Evolutionary conservation across 1,140 invertebrate genomes (phyloP).

Genomic region (Drosophila dunni): DNA sequence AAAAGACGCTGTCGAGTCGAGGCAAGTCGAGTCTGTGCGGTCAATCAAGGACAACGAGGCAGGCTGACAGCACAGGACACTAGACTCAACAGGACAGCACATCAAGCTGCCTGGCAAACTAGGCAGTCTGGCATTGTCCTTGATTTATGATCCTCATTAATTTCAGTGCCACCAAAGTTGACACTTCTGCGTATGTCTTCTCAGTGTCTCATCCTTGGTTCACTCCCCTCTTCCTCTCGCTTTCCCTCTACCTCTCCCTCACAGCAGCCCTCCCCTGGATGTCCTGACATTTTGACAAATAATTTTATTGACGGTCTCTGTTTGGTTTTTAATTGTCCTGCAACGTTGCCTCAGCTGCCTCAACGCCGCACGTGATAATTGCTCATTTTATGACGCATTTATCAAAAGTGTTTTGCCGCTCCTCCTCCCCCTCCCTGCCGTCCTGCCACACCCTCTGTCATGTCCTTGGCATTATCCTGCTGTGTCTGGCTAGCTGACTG

Average conservation of each 20-base stretch:
- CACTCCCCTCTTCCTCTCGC: slow-evolving; percentile 7
- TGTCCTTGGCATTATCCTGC: slow-evolving; percentile 23
- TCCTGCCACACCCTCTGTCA: neutral
- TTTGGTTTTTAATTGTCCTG: slow-evolving; percentile 60
- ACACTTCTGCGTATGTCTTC: slow-evolving; percentile 37
- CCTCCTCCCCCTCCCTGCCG: slow-evolving; percentile 1
- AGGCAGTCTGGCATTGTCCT: slow-evolving; percentile 36
- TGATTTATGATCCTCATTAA: slow-evolving; percentile 58
- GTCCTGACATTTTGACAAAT: slow-evolving; percentile 49
- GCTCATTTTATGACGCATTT: slow-evolving; percentile 60
- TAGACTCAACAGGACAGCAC: neutral
- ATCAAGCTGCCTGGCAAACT: slow-evolving; percentile 4
- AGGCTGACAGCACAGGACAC: slow-evolving; percentile 4
- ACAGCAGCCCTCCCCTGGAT: slow-evolving; percentile 3
- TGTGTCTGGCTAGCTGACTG: slow-evolving; percentile 14
- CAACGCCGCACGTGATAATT: slow-evolving; percentile 55
- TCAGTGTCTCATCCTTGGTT: slow-evolving; percentile 3
- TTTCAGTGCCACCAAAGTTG: slow-evolving; percentile 44
- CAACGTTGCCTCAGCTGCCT: slow-evolving; percentile 43
- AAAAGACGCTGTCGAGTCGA: slow-evolving; percentile 16
- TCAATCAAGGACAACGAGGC: slow-evolving; percentile 51
- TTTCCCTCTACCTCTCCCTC: neutral
- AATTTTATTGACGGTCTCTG: slow-evolving; percentile 56
- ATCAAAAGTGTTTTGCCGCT: slow-evolving; percentile 43
- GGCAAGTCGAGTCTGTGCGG: slow-evolving; percentile 32